Conservation (phyloP, 2,888 invertebrate genomes). For the Gryllus longicercus region DNA sequence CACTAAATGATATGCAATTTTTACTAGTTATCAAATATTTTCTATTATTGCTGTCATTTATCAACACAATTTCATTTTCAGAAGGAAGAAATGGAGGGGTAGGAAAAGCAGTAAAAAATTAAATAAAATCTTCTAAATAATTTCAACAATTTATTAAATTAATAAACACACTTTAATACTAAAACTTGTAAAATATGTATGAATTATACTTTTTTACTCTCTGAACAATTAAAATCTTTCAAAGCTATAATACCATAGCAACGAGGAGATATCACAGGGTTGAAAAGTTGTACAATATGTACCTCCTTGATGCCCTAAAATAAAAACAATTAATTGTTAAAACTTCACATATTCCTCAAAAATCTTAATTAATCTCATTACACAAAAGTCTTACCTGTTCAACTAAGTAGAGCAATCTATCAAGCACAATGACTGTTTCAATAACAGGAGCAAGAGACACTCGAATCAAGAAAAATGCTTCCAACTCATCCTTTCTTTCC, state of each 20-base stretch:
- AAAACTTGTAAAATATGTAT: too few relatives aligned
- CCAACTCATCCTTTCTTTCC: conserved; percentile 55
- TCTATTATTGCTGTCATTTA: too few relatives aligned
- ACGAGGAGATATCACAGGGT: conserved; percentile 79
- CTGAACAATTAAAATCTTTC: conserved; percentile 42
- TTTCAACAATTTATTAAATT: too few relatives aligned
- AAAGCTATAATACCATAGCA: conserved; percentile 71
- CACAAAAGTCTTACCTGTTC: conserved; percentile 52
- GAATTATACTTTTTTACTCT: too few relatives aligned
- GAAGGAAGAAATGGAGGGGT: too few relatives aligned
- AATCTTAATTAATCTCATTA: background rate
- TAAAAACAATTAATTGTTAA: conserved; percentile 27
- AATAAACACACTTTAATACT: too few relatives aligned
- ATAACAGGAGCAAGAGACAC: conserved; percentile 73
- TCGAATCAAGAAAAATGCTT: conserved; percentile 73
- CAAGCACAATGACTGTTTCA: conserved; percentile 77
- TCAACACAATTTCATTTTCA: too few relatives aligned
- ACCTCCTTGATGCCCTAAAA: conserved; percentile 48
- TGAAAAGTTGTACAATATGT: conserved; percentile 73
- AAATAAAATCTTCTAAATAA: too few relatives aligned
- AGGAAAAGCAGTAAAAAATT: too few relatives aligned
- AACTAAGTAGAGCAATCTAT: conserved; percentile 71
- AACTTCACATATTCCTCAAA: background rate
- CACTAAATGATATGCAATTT: too few relatives aligned
- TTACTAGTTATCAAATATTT: too few relatives aligned